These are phyloP conservation scores for Tetragonula clypearis DNA, from an alignment of 1,140 invertebrate genomes.

Conservation along the genomic window DNA sequence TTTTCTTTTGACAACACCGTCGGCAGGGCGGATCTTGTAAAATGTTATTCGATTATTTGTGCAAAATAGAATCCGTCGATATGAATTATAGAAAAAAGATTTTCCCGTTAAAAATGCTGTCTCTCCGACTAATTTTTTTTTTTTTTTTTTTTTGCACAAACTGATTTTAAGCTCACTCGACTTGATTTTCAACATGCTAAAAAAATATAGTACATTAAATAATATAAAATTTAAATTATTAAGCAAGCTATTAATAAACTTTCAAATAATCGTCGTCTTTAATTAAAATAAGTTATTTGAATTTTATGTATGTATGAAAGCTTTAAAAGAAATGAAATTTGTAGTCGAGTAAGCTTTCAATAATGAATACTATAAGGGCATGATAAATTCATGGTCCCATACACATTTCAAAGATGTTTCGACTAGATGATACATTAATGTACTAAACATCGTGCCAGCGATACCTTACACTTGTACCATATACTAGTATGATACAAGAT, in stretches of 20 bases:
- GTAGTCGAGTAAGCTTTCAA: constrained; percentile 55
- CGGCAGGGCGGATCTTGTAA: constrained; percentile 74
- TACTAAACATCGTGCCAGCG: constrained; percentile 64
- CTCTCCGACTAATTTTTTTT: constrained; percentile 11
- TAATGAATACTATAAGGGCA: constrained; percentile 62
- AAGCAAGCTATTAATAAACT: not conserved
- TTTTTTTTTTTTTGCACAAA: constrained; percentile 41
- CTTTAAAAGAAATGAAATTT: constrained; percentile 3
- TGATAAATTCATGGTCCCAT: constrained; percentile 77
- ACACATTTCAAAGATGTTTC: constrained; percentile 70
- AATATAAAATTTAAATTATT: not conserved
- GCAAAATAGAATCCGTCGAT: constrained; percentile 58
- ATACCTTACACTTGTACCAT: constrained; percentile 58
- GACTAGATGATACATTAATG: constrained; percentile 74
- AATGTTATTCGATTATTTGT: constrained; percentile 55
- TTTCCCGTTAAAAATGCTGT: not conserved
- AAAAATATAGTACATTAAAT: constrained; percentile 1
- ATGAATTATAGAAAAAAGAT: constrained; percentile 39
- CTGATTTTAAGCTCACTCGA: constrained; percentile 54
- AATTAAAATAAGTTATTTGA: constrained; percentile 2
- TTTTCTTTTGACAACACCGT: constrained; percentile 66
- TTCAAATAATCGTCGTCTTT: not conserved
- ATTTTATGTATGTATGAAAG: not conserved
- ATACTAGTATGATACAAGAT: constrained; percentile 59
- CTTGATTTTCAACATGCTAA: constrained; percentile 21